Evolutionary conservation across 2,113 vertebrate genomes (phyloP).

Genomic region (Oxyruncus cristatus): DNA sequence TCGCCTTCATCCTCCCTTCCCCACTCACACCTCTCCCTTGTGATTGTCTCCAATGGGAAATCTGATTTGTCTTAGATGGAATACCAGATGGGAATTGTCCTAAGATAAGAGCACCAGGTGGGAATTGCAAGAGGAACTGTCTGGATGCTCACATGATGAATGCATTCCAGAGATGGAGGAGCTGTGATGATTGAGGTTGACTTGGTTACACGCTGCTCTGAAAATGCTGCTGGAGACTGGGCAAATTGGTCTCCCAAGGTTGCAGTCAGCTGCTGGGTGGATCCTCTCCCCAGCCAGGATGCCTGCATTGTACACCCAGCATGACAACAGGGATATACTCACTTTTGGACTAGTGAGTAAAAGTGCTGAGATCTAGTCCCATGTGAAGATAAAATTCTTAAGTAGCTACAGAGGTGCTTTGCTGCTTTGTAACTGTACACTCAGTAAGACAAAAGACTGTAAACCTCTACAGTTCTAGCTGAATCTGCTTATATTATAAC

Average conservation of each 20-base stretch:
- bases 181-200: neutral
- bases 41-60: neutral
- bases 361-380: neutral
- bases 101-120: neutral
- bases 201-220: neutral
- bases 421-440: neutral
- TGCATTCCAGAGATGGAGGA: neutral
- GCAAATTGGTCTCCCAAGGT: neutral
- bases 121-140: neutral
- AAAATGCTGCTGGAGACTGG: neutral
- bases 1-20: neutral
- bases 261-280: neutral
- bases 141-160: neutral
- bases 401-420: neutral
- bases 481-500: neutral
- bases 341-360: neutral
- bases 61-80: neutral
- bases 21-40: neutral
- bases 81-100: neutral
- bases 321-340: neutral
- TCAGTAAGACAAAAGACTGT: neutral
- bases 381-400: neutral
- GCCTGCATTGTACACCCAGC: neutral
- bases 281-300: fast-evolving
- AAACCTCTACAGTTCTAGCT: neutral